These are phyloP conservation scores for Nothobranchius furzeri DNA, from an alignment of 2,113 vertebrate genomes.

Conservation along the genomic window DNA sequence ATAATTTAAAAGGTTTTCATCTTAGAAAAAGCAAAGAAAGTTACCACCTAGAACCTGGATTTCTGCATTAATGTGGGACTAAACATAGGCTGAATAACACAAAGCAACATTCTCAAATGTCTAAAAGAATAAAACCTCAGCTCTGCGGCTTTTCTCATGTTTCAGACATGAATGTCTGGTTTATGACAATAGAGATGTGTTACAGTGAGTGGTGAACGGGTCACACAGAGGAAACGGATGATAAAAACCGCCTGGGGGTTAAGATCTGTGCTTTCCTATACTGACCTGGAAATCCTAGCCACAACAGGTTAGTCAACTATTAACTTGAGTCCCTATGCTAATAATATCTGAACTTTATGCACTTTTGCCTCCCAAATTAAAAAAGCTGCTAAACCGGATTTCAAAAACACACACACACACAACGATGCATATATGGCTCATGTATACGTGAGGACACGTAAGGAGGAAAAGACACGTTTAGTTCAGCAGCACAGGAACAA, in stretches of 20 bases:
- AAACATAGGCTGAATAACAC: background rate
- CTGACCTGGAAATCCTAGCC: background rate
- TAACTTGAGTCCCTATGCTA: background rate
- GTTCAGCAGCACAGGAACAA: too few relatives aligned
- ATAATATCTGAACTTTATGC: too few relatives aligned
- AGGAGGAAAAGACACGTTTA: too few relatives aligned
- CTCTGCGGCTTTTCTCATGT: background rate
- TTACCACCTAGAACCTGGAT: too few relatives aligned
- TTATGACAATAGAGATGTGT: background rate
- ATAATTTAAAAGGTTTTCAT: too few relatives aligned
- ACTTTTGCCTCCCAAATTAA: too few relatives aligned
- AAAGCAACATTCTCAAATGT: background rate
- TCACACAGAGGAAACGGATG: slow-evolving; percentile 14
- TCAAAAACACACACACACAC: too few relatives aligned
- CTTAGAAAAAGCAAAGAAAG: too few relatives aligned
- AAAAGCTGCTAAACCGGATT: too few relatives aligned
- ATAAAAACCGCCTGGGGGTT: background rate
- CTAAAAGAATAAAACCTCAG: background rate
- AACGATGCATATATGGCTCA: too few relatives aligned
- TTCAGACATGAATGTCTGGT: background rate
- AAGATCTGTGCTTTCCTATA: background rate
- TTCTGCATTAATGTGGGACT: too few relatives aligned
- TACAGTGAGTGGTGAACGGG: background rate
- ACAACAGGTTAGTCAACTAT: background rate
- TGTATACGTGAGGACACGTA: too few relatives aligned